phyloP scores from a whole-genome alignment of 2,888 invertebrate species.

The Ichneumoninae sp. region DNA sequence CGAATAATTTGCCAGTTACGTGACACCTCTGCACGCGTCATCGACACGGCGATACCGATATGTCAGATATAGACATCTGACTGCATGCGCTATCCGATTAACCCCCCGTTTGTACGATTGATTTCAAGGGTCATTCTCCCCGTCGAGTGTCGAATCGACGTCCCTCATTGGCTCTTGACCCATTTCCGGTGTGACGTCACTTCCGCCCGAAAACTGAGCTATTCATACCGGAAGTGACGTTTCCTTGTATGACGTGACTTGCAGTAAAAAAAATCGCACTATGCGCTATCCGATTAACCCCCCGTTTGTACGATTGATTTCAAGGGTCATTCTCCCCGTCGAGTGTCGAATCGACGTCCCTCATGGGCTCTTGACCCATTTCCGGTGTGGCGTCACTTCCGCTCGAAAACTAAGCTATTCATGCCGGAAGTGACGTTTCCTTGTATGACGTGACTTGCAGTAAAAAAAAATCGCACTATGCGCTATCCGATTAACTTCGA shows the following conservation, averaged over 20 bases:
- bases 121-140: constrained; percentile 27
- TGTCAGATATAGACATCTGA: constrained; percentile 68
- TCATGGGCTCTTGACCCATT: neutral
- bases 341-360: neutral
- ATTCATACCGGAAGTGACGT: no score
- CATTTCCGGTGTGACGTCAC: no score
- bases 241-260: no score
- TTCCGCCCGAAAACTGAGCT: no score
- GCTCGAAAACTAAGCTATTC: no score
- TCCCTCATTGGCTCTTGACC: neutral
- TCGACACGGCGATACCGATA: constrained; percentile 76
- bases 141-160: neutral
- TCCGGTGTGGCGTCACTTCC: no score
- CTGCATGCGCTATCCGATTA: constrained; percentile 49
- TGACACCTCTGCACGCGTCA: constrained; percentile 74
- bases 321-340: constrained; percentile 12
- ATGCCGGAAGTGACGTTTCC: no score
- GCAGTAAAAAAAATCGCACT: no score
- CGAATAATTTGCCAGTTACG: constrained; percentile 76
- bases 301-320: constrained; percentile 17
- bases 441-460: no score
- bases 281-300: constrained; percentile 15
- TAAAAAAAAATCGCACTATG: no score
- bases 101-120: neutral
- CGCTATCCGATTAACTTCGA: no score